Evolutionary conservation across 2,797 vertebrate species (phyloP).

Genomic region (Prionace glauca): DNA sequence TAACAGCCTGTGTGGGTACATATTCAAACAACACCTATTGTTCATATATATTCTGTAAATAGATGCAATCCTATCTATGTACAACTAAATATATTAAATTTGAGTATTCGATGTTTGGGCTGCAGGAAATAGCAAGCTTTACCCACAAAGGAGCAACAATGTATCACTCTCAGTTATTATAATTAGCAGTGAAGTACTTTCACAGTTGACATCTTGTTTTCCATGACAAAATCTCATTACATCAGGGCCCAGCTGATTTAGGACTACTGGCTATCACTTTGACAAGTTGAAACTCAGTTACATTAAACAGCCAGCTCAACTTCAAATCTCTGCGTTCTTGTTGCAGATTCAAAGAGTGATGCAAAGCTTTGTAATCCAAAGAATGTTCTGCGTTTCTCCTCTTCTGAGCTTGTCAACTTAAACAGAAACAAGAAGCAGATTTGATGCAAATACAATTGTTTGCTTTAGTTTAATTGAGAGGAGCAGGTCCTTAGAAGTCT

Average conservation of each 20-base stretch:
- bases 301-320: constrained; percentile 12
- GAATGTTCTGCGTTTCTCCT: background rate
- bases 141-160: background rate
- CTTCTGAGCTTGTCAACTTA: background rate
- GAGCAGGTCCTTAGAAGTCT: background rate
- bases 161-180: background rate
- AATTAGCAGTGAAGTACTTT: background rate
- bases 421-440: background rate
- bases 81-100: background rate
- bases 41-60: background rate
- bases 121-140: background rate
- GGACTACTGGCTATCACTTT: background rate
- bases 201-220: constrained; percentile 15
- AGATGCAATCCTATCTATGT: background rate
- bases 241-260: background rate
- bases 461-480: background rate
- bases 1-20: background rate
- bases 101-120: background rate
- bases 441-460: background rate
- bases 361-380: background rate
- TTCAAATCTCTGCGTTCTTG: background rate
- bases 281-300: constrained; percentile 29
- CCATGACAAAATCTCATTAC: constrained; percentile 27
- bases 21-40: background rate
- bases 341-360: constrained; percentile 15